Evolutionary conservation across 2,113 vertebrate genomes (phyloP), one percentile per base, ranked within the genome.

Genomic region (Melanotaenia duboulayi): DNA sequence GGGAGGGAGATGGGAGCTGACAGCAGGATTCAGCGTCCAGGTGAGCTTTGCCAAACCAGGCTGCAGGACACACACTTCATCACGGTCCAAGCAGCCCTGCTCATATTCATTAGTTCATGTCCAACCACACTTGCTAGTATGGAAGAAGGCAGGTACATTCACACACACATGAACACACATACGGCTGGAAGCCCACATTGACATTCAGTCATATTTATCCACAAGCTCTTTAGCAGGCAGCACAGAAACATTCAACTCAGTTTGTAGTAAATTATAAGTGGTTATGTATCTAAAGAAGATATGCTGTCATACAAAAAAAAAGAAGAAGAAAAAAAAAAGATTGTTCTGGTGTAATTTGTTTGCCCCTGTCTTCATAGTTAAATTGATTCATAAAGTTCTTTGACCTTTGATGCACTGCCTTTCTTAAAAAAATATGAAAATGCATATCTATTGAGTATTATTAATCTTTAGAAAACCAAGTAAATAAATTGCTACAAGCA

Each of bases 1-100:
- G 39, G 49, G 58, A 87, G 60, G 80, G 73, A 87, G 89, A 92
- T 90, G 80, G 68, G 62, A 91, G 74, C 70, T 92, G 92, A 91
- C 91, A 90, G 87, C 74, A 64, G 52, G 23, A 81, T 58, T 84
- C 63, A 83, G 74, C 76, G 79, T 85, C 64, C 90, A 91, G 92
- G 87, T 92, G 89, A 92, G 85, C 82, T 71, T 83, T 74, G 64
- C 79, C 78, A 87, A 66, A 88, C 59, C 71, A 78, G 80, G 71
- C 87, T 86, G 52, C 74, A 66, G 86, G 81, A 91, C 85, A 86
- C 64, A 82, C 74, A 65, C 79, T 79, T 81, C 69, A 80, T 78
- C 74, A 68, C 61, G 22, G 66, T 70, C 67, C 72, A 70, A 75
- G 83, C 64, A 68, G 49, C 37, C 51, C 64, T 77, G 75, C 78